Base-by-base conservation (phyloP, 1,140 invertebrate genomes). In the Atopsyche davidsoni region DNA sequence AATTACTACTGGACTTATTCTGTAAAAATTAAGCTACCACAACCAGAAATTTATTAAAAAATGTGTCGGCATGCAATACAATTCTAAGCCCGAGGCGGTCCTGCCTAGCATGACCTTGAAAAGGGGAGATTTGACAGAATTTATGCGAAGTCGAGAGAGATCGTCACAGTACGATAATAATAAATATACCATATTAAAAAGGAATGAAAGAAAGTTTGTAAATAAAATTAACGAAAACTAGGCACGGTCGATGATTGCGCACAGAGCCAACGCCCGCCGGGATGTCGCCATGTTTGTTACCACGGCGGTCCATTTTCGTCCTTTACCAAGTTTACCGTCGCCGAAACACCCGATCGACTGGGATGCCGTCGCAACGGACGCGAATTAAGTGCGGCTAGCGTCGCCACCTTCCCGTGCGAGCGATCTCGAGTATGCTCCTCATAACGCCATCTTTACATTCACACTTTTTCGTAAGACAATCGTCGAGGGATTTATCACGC, bases 221-320 rank as follows among this genome's bases (percentile, higher is more conserved):
- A 50, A 51, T 44, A 44, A 51, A 51, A 44, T 51, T 24, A 50
- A 51, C 48, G 48, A 51, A 51, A 51, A 51, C 45, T 18, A 32
- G 42, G 41, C 48, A 40, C 38, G 17, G 48, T 28, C 19, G 11
- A 39, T 39, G 36, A 39, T 10, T 39, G 17, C 14, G 17, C 48
- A 51, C 25, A 51, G 45, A 45, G 41, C 28, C 48, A 45, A 51
- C 48, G 48, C 48, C 48, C 42, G 34, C 16, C 23, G 21, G 21
- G 40, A 25, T 17, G 32, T 43, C 48, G 48, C 48, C 48, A 51
- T 51, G 36, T 51, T 51, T 40, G 31, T 24, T 51, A 32, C 31
- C 48, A 51, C 48, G 39, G 45, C 48, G 35, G 45, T 51, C 48
- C 28, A 51, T 51, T 51, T 51, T 51, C 48, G 48, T 51, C 32